phyloP scores from a whole-genome alignment of 1,140 invertebrate species.

The Plectus sambesii region DNA sequence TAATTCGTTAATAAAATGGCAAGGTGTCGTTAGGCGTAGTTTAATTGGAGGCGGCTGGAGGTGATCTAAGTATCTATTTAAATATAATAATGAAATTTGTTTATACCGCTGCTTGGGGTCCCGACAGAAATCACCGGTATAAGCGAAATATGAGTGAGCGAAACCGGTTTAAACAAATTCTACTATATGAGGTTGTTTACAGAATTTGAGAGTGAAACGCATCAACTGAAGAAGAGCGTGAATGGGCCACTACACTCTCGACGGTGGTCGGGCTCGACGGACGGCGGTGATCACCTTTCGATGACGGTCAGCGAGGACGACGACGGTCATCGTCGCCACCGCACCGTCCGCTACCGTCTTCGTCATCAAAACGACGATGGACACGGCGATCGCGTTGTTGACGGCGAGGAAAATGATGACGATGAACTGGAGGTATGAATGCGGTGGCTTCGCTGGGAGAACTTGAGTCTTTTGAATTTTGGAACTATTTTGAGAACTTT shows the following conservation, averaged over 20 bases:
- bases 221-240: constrained; percentile 10
- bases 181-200: too few relatives aligned
- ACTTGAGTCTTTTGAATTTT: constrained; percentile 12
- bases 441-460: constrained; percentile 27
- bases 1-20: too few relatives aligned
- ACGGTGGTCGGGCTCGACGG: constrained; percentile 7
- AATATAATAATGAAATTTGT: too few relatives aligned
- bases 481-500: neutral
- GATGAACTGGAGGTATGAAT: constrained; percentile 15
- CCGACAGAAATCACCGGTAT: too few relatives aligned
- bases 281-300: constrained; percentile 19
- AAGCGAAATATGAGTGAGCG: too few relatives aligned
- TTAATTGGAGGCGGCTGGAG: too few relatives aligned
- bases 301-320: constrained; percentile 31
- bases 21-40: too few relatives aligned
- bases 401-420: constrained; percentile 13
- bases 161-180: too few relatives aligned
- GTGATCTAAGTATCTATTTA: too few relatives aligned
- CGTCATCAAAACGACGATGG: constrained; percentile 22
- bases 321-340: constrained; percentile 31
- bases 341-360: too few relatives aligned
- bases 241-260: constrained; percentile 12
- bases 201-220: constrained; percentile 8
- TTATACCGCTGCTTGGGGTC: too few relatives aligned
- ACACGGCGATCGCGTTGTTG: constrained; percentile 19